A percentile compares a stretch with the other conserved stretches of the same genome.
phyloP scores from a whole-genome alignment of 2,888 invertebrate species.

The Phalera bucephala region DNA sequence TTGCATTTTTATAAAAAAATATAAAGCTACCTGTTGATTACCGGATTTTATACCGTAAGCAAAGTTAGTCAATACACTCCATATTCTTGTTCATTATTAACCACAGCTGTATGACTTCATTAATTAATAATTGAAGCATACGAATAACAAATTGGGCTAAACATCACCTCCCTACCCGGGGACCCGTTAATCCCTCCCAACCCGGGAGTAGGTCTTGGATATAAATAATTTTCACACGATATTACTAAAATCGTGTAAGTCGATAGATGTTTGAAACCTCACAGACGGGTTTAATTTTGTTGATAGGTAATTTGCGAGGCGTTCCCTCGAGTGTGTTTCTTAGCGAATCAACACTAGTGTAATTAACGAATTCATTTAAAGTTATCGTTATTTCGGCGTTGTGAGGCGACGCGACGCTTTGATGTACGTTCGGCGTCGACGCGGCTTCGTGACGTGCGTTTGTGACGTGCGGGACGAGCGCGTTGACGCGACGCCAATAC shows the following conservation, averaged over 20 bases:
- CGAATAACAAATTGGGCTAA: slow-evolving; percentile 35
- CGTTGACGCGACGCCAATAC: no score
- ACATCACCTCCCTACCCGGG: slow-evolving; percentile 18
- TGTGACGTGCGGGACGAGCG: no score
- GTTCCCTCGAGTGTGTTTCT: slow-evolving; percentile 60
- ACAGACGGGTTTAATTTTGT: slow-evolving; percentile 61
- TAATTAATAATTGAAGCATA: slow-evolving; percentile 35
- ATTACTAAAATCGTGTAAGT: slow-evolving; percentile 46
- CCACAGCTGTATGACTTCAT: slow-evolving; percentile 23
- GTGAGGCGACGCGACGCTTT: slow-evolving; percentile 50
- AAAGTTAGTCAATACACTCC: background rate
- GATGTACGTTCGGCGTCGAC: slow-evolving; percentile 42
- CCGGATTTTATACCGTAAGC: no score
- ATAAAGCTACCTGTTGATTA: no score
- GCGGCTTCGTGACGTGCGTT: slow-evolving; percentile 6
- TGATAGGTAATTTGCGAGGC: slow-evolving; percentile 66
- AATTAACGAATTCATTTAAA: slow-evolving; percentile 78
- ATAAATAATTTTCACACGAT: slow-evolving; percentile 46
- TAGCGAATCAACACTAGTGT: slow-evolving; percentile 76
- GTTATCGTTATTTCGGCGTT: slow-evolving; percentile 55
- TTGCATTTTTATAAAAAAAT: no score
- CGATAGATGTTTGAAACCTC: slow-evolving; percentile 51
- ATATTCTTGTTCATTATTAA: slow-evolving; percentile 17
- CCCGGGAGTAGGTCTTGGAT: slow-evolving; percentile 29
- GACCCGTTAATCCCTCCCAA: slow-evolving; percentile 37